phyloP scores from a whole-genome alignment of 92 coral and sea anemone species.

The Zoanthus sociatus region DNA sequence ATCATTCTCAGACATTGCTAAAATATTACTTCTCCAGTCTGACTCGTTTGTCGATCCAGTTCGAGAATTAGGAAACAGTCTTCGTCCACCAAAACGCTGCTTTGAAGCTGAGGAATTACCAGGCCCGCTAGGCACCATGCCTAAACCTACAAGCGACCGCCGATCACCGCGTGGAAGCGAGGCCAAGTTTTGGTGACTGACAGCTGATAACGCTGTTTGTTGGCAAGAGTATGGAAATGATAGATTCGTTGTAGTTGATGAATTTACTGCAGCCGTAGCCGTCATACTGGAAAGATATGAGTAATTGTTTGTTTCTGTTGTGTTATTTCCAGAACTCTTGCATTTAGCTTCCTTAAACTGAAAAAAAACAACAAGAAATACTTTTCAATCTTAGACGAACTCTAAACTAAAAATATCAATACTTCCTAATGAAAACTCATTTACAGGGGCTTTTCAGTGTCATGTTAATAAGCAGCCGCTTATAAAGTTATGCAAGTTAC shows the following conservation, averaged over 20 bases:
- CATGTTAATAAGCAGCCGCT: too few relatives aligned
- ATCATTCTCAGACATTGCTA: slow-evolving; percentile 52
- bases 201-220: slow-evolving; percentile 68
- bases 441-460: too few relatives aligned
- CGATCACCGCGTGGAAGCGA: slow-evolving; percentile 80
- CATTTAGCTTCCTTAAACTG: slow-evolving; percentile 14
- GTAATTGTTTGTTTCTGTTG: slow-evolving; percentile 4
- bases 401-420: too few relatives aligned
- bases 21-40: slow-evolving; percentile 75
- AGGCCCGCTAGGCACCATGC: slow-evolving; percentile 78
- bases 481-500: too few relatives aligned
- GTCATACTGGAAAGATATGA: slow-evolving; percentile 40
- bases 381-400: not conserved
- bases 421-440: too few relatives aligned
- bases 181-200: slow-evolving; percentile 69
- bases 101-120: slow-evolving; percentile 52
- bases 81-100: slow-evolving; percentile 82
- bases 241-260: slow-evolving; percentile 35
- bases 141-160: slow-evolving; percentile 85
- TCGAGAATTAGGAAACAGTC: slow-evolving; percentile 64
- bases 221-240: slow-evolving; percentile 80
- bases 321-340: slow-evolving; percentile 16
- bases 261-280: slow-evolving; percentile 46
- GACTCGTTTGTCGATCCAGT: slow-evolving; percentile 50
- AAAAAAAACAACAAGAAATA: not conserved